A percentile compares a stretch with the other conserved stretches of the same genome.
These are phyloP conservation scores for Fragum whitleyi DNA, from an alignment of 2,888 invertebrate genomes.

Conservation along the genomic window DNA sequence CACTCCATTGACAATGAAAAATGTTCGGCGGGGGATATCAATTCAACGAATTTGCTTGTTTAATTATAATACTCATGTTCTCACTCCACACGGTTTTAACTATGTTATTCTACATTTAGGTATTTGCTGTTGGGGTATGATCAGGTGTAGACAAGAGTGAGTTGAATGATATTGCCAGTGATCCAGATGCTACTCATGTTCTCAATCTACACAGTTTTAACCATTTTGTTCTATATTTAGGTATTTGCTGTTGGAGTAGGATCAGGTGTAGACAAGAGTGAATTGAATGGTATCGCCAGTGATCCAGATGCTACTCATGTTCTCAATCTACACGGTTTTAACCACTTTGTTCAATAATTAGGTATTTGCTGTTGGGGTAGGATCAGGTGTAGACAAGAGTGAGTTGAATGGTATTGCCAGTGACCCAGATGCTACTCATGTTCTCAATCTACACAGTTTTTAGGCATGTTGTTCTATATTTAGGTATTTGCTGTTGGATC, in stretches of 20 bases:
- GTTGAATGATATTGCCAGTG: constrained; percentile 77
- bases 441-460: constrained; percentile 74
- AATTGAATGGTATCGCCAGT: too few species aligned
- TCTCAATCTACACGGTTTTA: constrained; percentile 73
- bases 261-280: too few species aligned
- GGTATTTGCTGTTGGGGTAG: constrained; percentile 77
- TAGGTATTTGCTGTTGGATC: too few species aligned
- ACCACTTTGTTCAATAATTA: constrained; percentile 64
- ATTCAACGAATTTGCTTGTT: too few species aligned
- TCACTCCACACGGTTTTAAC: constrained; percentile 72
- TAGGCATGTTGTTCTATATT: too few species aligned
- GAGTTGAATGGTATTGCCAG: constrained; percentile 79
- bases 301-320: constrained; percentile 78
- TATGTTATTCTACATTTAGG: constrained; percentile 41
- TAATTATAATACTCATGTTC: constrained; percentile 73
- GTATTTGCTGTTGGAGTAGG: too few species aligned
- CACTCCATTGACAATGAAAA: too few species aligned
- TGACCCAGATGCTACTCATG: constrained; percentile 76
- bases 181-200: constrained; percentile 77
- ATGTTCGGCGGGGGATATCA: too few species aligned
- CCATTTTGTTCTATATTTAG: too few species aligned
- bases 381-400: constrained; percentile 63
- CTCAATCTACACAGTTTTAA: constrained; percentile 73
- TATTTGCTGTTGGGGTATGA: constrained; percentile 78
- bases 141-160: constrained; percentile 70